Base-by-base conservation (phyloP, 2,113 vertebrate species). In the Leiothrix lutea region DNA sequence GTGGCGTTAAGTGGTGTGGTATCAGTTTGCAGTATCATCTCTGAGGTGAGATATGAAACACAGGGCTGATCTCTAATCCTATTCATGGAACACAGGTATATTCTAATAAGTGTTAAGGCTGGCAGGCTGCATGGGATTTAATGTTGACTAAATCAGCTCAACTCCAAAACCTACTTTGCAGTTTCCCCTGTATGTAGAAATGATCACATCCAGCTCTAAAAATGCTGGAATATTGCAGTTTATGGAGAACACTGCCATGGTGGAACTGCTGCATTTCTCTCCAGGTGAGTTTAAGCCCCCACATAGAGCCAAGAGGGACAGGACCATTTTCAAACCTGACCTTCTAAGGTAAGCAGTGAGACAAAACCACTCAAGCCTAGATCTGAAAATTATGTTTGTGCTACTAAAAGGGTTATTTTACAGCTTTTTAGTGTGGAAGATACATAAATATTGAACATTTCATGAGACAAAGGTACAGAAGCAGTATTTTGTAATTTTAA, bases 401-500 rank as follows among this genome's bases (percentile, higher is more conserved):
- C 35, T n/a, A 40, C 36, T 93, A 53, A 94, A 83, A 74, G 75
- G 47, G 44, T 70, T 90, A 86, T 90, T 90, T 86, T 71, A 83
- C 44, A 74, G 28, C 60, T 64, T 53, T 80, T 78, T 35, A 86
- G 64, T n/a, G 54, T 57, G 60, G 69, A 86, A 66, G 50, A 66
- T 24, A n/a, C 11, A 73, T 80, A 88, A 94, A 94, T 70, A 73
- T 28, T 66, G 51, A 79, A 70, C 48, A 48, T 86, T 88, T 90
- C 11, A 40, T 6, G 8, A 92, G 44, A 90, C 67, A 86, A 90
- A 88, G 53, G 33, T 85, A 51, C 35, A 91, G 58, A 69, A 88
- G 70, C 56, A 48, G 87, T 78, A 95, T 72, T 93, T 95, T 84
- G 36, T 67, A 90, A 80, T 95, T 96, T 93, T 95, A 90, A 97